These are phyloP conservation scores for Gadopsis bispinosus DNA, from an alignment of 2,797 vertebrate species.

Conservation along the genomic window DNA sequence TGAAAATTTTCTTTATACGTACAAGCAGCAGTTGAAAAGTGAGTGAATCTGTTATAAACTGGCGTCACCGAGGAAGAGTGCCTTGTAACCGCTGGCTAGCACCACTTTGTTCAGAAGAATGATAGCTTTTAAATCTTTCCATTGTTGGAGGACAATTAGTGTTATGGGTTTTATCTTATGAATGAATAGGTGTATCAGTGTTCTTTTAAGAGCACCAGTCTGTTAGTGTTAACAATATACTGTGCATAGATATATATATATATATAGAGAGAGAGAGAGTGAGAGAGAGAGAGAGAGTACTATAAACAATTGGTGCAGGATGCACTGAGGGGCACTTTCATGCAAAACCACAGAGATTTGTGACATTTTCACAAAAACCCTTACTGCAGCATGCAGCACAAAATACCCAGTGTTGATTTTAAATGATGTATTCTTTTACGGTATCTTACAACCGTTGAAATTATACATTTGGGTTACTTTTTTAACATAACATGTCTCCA, in stretches of 20 bases:
- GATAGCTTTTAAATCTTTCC: neutral
- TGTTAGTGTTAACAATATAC: conserved; percentile 18
- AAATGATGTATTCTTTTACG: neutral
- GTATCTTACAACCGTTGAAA: neutral
- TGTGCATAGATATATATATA: too few species aligned
- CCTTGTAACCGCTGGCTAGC: neutral
- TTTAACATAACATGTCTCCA: neutral
- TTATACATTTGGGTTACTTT: neutral
- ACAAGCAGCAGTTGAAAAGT: neutral
- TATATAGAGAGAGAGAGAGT: too few species aligned
- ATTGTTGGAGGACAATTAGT: conserved; percentile 12
- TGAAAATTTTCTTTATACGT: neutral
- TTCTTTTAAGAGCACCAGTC: conserved; percentile 8
- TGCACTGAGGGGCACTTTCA: neutral
- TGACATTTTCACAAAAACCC: neutral
- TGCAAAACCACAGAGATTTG: neutral
- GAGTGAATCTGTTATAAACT: neutral
- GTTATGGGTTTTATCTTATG: neutral
- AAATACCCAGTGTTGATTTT: neutral
- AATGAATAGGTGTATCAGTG: conserved; percentile 17
- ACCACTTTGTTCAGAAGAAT: neutral
- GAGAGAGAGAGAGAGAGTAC: too few species aligned
- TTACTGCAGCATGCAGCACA: neutral
- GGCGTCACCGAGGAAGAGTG: neutral
- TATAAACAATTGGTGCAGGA: neutral